Evolutionary conservation across 2,113 vertebrate species (phyloP).

Genomic region (Cyphomyrus discorhynchus): DNA sequence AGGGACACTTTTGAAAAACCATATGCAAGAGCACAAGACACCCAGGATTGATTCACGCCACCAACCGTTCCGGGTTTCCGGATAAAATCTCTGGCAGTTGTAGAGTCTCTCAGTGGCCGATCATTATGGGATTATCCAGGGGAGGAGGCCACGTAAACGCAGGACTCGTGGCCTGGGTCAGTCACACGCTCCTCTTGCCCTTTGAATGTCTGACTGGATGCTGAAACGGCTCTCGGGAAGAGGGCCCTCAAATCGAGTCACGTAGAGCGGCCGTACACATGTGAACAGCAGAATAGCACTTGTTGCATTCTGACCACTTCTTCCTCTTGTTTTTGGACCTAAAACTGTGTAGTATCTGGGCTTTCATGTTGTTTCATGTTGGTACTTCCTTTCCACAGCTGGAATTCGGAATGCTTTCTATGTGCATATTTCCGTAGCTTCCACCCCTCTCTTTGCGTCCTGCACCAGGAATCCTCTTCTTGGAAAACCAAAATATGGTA

Average conservation of each 20-base stretch:
- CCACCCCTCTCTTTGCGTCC: neutral
- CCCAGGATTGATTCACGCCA: neutral
- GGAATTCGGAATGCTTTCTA: neutral
- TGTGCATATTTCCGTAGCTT: neutral
- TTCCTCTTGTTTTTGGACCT: neutral
- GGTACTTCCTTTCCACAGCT: neutral
- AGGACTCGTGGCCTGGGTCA: slow-evolving; percentile 37
- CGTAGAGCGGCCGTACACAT: neutral
- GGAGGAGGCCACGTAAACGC: slow-evolving; percentile 34
- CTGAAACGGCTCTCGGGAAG: neutral
- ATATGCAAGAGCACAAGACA: neutral
- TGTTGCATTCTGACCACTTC: neutral
- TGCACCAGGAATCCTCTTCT: neutral
- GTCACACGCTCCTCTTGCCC: slow-evolving; percentile 14
- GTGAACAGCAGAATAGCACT: neutral
- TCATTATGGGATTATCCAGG: slow-evolving; percentile 45
- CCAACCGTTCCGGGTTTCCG: neutral
- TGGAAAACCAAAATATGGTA: neutral
- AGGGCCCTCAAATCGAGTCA: neutral
- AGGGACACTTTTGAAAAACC: neutral
- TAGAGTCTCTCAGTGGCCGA: slow-evolving; percentile 35
- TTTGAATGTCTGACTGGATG: neutral
- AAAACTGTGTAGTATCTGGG: neutral
- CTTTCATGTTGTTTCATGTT: neutral
- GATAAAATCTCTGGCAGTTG: slow-evolving; percentile 21